A percentile compares a stretch with the other conserved stretches of the same genome.
Evolutionary conservation across 2,113 vertebrate genomes (phyloP).

Genomic region (Heptranchias perlo): DNA sequence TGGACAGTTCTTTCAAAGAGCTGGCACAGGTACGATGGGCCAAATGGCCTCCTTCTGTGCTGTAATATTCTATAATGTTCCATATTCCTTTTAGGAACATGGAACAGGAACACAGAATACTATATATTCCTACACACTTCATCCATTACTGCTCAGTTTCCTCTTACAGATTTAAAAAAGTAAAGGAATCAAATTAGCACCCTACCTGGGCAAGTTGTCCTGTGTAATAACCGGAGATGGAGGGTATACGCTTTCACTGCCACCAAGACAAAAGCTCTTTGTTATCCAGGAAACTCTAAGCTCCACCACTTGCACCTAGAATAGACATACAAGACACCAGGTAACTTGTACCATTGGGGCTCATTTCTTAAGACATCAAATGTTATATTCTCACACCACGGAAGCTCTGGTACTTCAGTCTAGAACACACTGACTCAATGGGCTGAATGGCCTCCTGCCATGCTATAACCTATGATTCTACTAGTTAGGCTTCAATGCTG

Average conservation of each 20-base stretch:
- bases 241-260: conserved; percentile 87
- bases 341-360: not conserved
- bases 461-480: too few species aligned
- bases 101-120: not conserved
- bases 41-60: not conserved
- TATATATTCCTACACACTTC: not conserved
- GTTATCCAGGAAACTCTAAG: conserved; percentile 97
- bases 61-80: not conserved
- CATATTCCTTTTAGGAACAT: not conserved
- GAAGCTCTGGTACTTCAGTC: too few species aligned
- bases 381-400: not conserved
- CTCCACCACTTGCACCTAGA: conserved; percentile 89
- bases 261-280: conserved; percentile 95
- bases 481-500: not conserved
- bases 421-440: too few species aligned
- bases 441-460: too few species aligned
- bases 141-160: not conserved
- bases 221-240: conserved; percentile 86
- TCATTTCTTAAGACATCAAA: not conserved
- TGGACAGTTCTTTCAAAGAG: not conserved
- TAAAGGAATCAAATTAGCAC: not conserved
- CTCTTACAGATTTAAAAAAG: not conserved
- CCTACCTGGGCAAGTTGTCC: conserved; percentile 85
- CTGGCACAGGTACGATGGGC: not conserved
- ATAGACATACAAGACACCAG: not conserved